Percentiles rank a stretch among this genome's conserved stretches.
Conservation (phyloP, 2,113 vertebrate species). For the Dicerorhinus sumatrensis region DNA sequence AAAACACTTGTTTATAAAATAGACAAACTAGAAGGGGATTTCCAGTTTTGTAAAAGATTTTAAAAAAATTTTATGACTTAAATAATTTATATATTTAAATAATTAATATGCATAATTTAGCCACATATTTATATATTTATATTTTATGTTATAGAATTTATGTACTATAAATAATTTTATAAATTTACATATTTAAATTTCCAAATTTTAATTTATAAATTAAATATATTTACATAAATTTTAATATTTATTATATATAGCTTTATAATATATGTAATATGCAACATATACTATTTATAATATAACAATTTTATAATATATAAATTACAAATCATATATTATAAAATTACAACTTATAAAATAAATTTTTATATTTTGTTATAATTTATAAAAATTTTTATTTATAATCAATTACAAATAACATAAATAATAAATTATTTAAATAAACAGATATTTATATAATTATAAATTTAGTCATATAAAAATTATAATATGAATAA, state of each 20-base stretch:
- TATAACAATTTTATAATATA: background rate
- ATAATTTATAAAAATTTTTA: background rate
- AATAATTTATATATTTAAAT: background rate
- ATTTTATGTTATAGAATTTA: background rate
- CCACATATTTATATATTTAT: background rate
- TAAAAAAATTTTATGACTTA: background rate
- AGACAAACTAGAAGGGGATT: background rate
- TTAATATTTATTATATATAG: background rate
- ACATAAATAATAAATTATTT: background rate
- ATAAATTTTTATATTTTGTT: background rate
- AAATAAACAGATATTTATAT: background rate
- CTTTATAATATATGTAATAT: background rate
- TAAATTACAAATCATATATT: background rate
- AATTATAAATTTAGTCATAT: background rate
- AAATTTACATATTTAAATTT: background rate
- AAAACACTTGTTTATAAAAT: conserved; percentile 37
- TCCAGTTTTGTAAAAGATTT: conserved; percentile 30
- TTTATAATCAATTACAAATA: background rate
- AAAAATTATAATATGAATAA: background rate
- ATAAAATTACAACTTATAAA: background rate
- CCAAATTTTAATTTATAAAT: background rate
- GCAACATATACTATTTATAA: background rate
- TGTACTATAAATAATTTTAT: background rate
- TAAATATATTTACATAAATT: background rate
- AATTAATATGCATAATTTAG: background rate